These are phyloP conservation scores for Entosphenus tridentatus DNA, from an alignment of 2,113 vertebrate species.

Conservation along the genomic window DNA sequence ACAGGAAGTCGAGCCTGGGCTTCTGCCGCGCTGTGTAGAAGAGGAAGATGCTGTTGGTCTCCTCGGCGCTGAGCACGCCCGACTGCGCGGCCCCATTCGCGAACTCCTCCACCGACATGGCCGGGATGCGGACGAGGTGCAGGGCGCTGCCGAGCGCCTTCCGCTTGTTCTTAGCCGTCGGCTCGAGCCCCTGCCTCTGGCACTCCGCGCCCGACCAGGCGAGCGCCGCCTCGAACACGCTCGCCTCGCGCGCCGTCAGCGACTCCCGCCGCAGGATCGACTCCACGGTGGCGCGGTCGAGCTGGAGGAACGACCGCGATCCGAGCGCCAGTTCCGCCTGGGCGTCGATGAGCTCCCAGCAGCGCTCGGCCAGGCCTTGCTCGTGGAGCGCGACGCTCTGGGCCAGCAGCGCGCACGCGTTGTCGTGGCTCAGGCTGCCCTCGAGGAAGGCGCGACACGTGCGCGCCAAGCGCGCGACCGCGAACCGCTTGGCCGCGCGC, in stretches of 20 bases:
- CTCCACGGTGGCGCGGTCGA: slow-evolving; percentile 1
- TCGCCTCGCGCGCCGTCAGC: not conserved
- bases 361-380: not conserved
- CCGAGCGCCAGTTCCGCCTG: slow-evolving; percentile 2
- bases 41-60: slow-evolving; percentile 2
- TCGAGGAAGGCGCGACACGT: not conserved
- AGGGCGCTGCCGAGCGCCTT: not conserved
- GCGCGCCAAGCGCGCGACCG: not conserved
- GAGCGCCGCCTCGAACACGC: not conserved
- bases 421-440: not conserved
- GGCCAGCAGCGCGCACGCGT: not conserved
- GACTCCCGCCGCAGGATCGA: slow-evolving; percentile 2
- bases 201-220: slow-evolving; percentile 2
- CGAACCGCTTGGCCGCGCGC: slow-evolving; percentile 1
- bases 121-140: slow-evolving; percentile 1
- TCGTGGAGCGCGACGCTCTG: not conserved
- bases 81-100: slow-evolving; percentile 6
- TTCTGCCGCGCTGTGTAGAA: not conserved
- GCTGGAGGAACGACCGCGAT: not conserved
- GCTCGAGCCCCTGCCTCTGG: not conserved
- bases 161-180: not conserved
- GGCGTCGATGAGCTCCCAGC: not conserved
- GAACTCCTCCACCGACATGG: slow-evolving; percentile 1
- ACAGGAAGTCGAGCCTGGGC: not conserved
- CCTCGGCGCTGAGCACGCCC: slow-evolving; percentile 1